Evolutionary conservation across 2,797 vertebrate genomes (phyloP), one percentile per base, ranked within the genome.

Genomic region (Lagodon rhomboides): DNA sequence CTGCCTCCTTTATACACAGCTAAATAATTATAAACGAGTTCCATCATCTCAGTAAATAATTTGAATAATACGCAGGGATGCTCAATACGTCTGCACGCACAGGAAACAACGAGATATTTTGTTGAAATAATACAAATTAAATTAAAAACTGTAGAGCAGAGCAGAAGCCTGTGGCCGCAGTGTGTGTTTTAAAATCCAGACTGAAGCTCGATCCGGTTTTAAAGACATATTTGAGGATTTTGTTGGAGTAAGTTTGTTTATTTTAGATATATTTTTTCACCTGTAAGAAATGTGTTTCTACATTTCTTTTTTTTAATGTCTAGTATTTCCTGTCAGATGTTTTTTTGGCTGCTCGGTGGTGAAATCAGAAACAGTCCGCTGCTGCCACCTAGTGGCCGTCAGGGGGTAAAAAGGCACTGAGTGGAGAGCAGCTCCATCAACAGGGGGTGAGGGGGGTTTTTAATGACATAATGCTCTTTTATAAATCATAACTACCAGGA

Each of bases 381-480:
- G 55, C 0, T 50, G 87, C 86, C 92, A 69, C 73, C 93, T 91
- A 60, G 89, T 82, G 93, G 91, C 50, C 8, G n/a, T 38, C 12
- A 22, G 15, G 0, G 4, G 16, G 54, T 20, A 5, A 18, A 38
- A 17, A 43, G 30, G 11, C 3, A 7, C 15, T 68, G 15, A 27
- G 18, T 47, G 10, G 59, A 50, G 44, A 3, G 18, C 13, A 12
- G 56, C 16, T 72, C 30, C 18, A 50, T 43, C 27, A 41, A 20
- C 13, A 63, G 3, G 25, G 11, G 38, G 3, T 46, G 27, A n/a
- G 30, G 5, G 27, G 18, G 30, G 5, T 49, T 63, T 38, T 9
- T 18, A 34, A 62, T 64, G 18, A 25, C 8, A 34, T n/a, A 13
- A 50, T 23, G 9, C 2, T 63, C 11, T 43, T 61, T 60, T 60